phyloP scores from a whole-genome alignment of 2,888 invertebrate species.

The Andrena marginata region DNA sequence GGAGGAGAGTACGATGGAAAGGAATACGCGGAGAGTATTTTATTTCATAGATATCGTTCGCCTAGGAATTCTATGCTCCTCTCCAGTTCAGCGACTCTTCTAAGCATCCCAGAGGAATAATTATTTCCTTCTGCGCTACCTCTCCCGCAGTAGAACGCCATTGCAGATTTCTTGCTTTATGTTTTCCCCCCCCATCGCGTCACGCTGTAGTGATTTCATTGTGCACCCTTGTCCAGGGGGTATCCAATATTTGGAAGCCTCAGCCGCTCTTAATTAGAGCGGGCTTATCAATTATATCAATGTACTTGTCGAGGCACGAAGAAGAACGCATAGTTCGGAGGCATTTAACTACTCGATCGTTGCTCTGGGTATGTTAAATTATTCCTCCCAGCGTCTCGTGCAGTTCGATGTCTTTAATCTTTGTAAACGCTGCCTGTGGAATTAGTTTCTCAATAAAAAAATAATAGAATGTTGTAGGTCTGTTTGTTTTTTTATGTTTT shows the following conservation, averaged over 20 bases:
- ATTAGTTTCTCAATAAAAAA: neutral
- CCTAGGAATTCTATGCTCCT: neutral
- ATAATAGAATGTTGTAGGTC: neutral
- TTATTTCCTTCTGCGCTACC: conserved; percentile 12
- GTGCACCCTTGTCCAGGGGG: conserved; percentile 36
- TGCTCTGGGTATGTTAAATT: neutral
- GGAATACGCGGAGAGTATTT: neutral
- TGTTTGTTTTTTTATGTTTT: neutral
- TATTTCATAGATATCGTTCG: neutral
- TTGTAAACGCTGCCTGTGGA: neutral
- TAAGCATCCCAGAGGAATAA: conserved; percentile 1
- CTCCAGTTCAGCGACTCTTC: neutral
- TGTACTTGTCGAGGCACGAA: conserved; percentile 68
- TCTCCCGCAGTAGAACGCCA: conserved; percentile 7
- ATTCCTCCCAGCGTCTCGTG: neutral
- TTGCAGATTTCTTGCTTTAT: conserved; percentile 41
- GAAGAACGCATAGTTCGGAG: conserved; percentile 22
- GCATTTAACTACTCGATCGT: neutral
- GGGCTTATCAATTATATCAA: conserved; percentile 74
- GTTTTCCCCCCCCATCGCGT: conserved; percentile 54
- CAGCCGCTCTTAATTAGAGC: conserved; percentile 79
- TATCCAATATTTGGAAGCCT: conserved; percentile 64
- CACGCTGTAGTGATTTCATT: conserved; percentile 61
- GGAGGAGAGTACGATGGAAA: neutral
- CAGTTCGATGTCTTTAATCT: neutral